These are phyloP conservation scores for Anthopleura xanthogrammica DNA, from an alignment of 92 coral and sea anemone species.

Conservation along the genomic window DNA sequence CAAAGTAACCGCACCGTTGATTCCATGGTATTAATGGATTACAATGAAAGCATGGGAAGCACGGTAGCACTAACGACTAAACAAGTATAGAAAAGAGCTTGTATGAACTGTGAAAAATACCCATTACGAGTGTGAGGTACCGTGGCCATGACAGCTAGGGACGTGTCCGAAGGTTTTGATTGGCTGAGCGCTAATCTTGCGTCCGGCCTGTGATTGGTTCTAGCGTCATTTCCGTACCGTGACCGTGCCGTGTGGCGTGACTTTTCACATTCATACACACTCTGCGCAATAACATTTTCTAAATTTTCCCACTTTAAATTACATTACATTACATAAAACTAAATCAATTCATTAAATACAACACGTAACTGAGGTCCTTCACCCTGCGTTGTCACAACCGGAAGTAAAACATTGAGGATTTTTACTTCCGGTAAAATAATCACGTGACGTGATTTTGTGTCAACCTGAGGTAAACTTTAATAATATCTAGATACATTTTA, in stretches of 20 bases:
- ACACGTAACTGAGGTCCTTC: no score
- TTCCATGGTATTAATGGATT: slow-evolving; percentile 55
- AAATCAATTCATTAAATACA: no score
- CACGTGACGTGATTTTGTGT: not conserved
- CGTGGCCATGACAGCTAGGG: no score
- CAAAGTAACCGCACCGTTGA: slow-evolving; percentile 46
- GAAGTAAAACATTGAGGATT: not conserved
- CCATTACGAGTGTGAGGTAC: no score
- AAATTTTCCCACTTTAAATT: not conserved
- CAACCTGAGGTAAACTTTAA: not conserved
- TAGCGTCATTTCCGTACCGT: no score
- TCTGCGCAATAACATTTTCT: not conserved
- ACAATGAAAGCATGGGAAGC: slow-evolving; percentile 37
- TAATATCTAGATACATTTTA: not conserved
- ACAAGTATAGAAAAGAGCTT: not conserved
- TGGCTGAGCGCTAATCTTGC: no score
- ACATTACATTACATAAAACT: no score
- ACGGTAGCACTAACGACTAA: slow-evolving; percentile 42
- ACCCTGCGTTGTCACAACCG: not conserved
- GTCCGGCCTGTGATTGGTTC: no score
- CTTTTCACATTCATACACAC: no score
- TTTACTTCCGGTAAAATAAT: not conserved
- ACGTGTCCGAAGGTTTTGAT: no score
- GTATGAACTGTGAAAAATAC: no score
- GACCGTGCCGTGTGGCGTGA: no score